Percentiles rank a stretch among this genome's conserved stretches.
Conservation (phyloP, 2,888 invertebrate genomes). For the Ectemnius lituratus region DNA sequence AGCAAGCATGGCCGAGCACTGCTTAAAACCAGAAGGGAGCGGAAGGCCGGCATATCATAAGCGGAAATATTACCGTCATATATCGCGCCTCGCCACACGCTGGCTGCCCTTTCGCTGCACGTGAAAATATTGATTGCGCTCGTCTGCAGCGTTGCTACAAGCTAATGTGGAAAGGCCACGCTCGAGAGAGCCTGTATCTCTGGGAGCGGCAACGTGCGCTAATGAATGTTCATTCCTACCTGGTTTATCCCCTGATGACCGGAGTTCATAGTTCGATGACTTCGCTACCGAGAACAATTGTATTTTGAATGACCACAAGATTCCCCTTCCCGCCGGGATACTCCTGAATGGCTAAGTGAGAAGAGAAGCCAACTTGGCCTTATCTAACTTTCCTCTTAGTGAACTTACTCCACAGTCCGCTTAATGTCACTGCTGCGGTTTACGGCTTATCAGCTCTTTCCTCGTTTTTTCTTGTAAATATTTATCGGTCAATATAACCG, state of each 20-base stretch:
- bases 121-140: too few species aligned
- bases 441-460: background rate
- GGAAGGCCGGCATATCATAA: conserved; percentile 24
- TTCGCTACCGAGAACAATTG: too few species aligned
- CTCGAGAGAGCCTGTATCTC: too few species aligned
- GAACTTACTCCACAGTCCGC: background rate
- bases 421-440: conserved; percentile 1
- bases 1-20: conserved; percentile 25
- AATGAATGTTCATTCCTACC: too few species aligned
- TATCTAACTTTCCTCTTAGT: conserved; percentile 7
- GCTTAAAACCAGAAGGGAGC: conserved; percentile 23
- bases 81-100: background rate
- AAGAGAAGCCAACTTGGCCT: background rate
- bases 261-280: too few species aligned
- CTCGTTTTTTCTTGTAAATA: background rate
- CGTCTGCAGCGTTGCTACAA: too few species aligned
- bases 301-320: too few species aligned
- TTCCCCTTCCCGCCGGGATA: too few species aligned
- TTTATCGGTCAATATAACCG: conserved; percentile 8
- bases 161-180: too few species aligned
- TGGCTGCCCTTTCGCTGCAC: too few species aligned
- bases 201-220: too few species aligned
- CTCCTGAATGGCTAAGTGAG: background rate
- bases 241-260: too few species aligned
- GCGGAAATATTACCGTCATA: conserved; percentile 8